A percentile compares a stretch with the other conserved stretches of the same genome.
Conservation (phyloP, 2,113 vertebrate genomes). For the rabbit (Oryctolagus cuniculus) region mOryCun1.1 NC_091434.1:19069501-19070000, state of each 20-base stretch:
- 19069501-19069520: conserved; percentile 14
- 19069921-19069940: conserved; percentile 20
- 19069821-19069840: background rate
- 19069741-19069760: background rate
- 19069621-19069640: conserved; percentile 3
- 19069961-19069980: conserved; percentile 33
- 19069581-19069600: background rate
- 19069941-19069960: background rate
- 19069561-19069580: background rate
- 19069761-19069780: background rate
- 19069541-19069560: background rate
- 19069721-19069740: background rate
- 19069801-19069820: background rate
- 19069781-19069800: background rate
- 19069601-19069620: background rate
- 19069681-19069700: background rate
- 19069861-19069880: background rate
- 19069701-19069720: background rate
- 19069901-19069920: background rate
- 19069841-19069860: background rate
- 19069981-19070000: background rate
- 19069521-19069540: background rate
- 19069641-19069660: background rate
- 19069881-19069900: background rate
- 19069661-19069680: background rate